Percentiles rank a stretch among this genome's conserved stretches.
These are phyloP conservation scores for Podarcis cretensis DNA, from an alignment of 2,113 vertebrate species.

Conservation along the genomic window DNA sequence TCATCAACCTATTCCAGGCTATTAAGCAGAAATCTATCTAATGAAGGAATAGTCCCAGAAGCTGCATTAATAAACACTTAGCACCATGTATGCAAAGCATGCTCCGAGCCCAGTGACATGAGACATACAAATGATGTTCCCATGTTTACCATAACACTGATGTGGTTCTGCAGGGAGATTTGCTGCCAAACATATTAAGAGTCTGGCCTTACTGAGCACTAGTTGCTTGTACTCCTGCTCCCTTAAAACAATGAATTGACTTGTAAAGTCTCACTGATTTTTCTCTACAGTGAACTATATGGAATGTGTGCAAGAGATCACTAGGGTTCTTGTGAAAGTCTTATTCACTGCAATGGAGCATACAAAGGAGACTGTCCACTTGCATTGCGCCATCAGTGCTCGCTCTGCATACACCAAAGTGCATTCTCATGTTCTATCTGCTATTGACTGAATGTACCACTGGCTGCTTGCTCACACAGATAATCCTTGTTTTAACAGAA, in stretches of 20 bases:
- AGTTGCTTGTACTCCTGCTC: neutral
- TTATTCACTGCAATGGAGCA: neutral
- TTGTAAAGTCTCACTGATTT: neutral
- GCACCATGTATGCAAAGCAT: neutral
- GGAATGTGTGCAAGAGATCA: neutral
- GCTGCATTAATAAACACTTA: neutral
- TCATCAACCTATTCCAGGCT: neutral
- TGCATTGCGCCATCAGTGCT: neutral
- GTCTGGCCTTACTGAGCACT: neutral
- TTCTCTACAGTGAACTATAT: neutral
- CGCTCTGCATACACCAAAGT: neutral
- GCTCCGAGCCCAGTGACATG: neutral
- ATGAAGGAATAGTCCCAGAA: neutral
- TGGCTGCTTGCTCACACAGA: neutral
- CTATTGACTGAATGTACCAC: neutral
- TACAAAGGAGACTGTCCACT: too few relatives aligned
- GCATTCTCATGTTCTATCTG: neutral
- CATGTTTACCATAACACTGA: neutral
- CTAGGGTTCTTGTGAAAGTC: neutral
- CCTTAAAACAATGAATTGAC: neutral
- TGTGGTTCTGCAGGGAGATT: neutral
- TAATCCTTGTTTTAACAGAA: neutral
- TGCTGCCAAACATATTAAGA: neutral
- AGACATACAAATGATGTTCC: neutral
- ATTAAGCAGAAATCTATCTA: neutral